Conservation (phyloP, 2,797 vertebrate species). For the Astyanax mexicanus region DNA sequence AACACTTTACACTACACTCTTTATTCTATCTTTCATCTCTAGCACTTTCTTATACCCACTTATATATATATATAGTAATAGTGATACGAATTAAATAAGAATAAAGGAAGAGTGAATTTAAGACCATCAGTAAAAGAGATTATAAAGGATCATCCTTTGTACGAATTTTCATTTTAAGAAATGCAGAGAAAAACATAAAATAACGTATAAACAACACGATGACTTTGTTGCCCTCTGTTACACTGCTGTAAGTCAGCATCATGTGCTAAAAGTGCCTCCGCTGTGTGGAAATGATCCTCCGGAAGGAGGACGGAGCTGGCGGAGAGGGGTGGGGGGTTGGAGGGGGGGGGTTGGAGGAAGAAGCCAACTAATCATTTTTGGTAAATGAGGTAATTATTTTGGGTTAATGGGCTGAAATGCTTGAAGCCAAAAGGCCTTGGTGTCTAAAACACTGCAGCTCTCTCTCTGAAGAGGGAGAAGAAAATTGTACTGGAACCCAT, state of each 20-base stretch:
- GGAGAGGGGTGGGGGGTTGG: background rate
- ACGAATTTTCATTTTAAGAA: slow-evolving; percentile 1
- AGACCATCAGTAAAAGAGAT: slow-evolving; percentile 3
- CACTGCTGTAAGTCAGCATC: slow-evolving; percentile 5
- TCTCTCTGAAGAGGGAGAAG: slow-evolving; percentile 34
- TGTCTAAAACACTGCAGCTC: slow-evolving; percentile 31
- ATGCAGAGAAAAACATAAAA: slow-evolving; percentile 20
- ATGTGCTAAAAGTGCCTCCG: slow-evolving; percentile 8
- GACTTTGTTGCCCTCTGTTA: slow-evolving; percentile 16
- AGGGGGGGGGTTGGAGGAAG: background rate
- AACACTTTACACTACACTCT: no score
- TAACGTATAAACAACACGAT: slow-evolving; percentile 14
- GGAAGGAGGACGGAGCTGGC: no score
- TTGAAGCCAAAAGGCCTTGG: slow-evolving; percentile 49
- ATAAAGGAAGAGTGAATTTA: no score
- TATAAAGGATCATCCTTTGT: background rate
- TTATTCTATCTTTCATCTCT: no score
- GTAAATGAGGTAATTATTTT: slow-evolving; percentile 59
- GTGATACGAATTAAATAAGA: no score
- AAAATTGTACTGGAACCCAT: slow-evolving; percentile 53
- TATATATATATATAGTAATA: no score
- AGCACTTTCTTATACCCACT: no score
- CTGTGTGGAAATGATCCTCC: slow-evolving; percentile 35
- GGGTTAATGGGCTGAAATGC: slow-evolving; percentile 62
- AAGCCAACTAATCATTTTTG: slow-evolving; percentile 56